These are phyloP conservation scores for Halichondria panicea DNA, from an alignment of 37 sponge, comb jelly and placozoan species.

Conservation along the genomic window DNA sequence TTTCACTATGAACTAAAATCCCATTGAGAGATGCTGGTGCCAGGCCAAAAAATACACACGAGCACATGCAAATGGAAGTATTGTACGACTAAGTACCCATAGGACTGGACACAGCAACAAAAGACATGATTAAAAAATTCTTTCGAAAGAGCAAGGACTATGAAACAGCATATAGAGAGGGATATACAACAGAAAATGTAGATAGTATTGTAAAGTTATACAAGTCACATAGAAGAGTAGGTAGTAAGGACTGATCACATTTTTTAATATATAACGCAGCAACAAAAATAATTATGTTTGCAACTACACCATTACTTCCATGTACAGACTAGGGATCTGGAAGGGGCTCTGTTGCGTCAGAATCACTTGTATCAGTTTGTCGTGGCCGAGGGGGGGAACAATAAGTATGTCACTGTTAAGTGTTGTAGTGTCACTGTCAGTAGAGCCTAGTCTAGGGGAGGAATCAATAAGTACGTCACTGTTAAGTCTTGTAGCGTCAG, in stretches of 20 bases:
- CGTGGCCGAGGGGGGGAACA: no score
- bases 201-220: conserved; percentile 9
- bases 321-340: neutral
- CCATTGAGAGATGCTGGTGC: conserved; percentile 35
- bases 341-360: no score
- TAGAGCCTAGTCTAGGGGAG: no score
- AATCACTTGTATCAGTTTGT: no score
- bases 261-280: no score
- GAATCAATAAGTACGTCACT: no score
- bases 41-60: conserved; percentile 33
- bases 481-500: no score
- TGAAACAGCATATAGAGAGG: conserved; percentile 15
- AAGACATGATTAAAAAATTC: conserved; percentile 13
- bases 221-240: conserved; percentile 25
- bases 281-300: no score
- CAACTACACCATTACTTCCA: neutral
- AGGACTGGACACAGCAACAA: conserved; percentile 19
- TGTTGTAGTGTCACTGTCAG: no score
- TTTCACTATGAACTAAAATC: conserved; percentile 50
- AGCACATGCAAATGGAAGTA: conserved; percentile 27
- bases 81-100: conserved; percentile 33
- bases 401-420: no score
- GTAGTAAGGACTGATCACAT: neutral
- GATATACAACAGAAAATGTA: conserved; percentile 5
- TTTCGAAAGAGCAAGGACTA: conserved; percentile 13